Conservation (phyloP, 2,888 invertebrate genomes). For the Hymenopus coronatus region DNA sequence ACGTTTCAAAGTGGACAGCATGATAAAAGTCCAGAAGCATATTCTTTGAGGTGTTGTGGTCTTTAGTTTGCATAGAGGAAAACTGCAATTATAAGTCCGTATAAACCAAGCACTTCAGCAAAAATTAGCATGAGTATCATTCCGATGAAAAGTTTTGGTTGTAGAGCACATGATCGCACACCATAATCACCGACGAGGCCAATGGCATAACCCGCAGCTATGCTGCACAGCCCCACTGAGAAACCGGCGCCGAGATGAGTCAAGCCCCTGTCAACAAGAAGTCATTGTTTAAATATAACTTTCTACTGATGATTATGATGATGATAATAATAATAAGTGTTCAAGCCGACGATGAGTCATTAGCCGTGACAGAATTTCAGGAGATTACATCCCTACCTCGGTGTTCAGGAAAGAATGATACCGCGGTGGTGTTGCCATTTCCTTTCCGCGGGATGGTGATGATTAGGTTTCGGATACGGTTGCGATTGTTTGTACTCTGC, state of each 20-base stretch:
- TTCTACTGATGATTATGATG: too few species aligned
- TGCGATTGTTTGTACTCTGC: too few species aligned
- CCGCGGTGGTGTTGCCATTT: too few species aligned
- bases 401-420: too few species aligned
- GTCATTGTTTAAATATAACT: neutral
- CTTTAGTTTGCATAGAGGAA: constrained; percentile 48
- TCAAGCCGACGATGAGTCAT: too few species aligned
- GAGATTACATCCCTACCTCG: too few species aligned
- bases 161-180: constrained; percentile 62
- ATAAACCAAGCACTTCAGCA: constrained; percentile 64
- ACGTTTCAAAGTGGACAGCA: too few species aligned
- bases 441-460: too few species aligned
- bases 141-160: constrained; percentile 62
- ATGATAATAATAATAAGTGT: too few species aligned
- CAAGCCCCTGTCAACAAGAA: constrained; percentile 50
- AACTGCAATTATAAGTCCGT: constrained; percentile 63
- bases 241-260: constrained; percentile 60
- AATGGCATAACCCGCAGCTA: constrained; percentile 64
- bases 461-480: too few species aligned
- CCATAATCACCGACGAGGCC: constrained; percentile 65
- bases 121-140: constrained; percentile 66
- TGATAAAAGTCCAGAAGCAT: too few species aligned
- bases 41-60: neutral
- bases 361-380: too few species aligned
- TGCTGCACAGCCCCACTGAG: constrained; percentile 58